These are phyloP conservation scores for Microtus oregoni DNA, from an alignment of 2,113 vertebrate genomes.

Conservation along the genomic window DNA sequence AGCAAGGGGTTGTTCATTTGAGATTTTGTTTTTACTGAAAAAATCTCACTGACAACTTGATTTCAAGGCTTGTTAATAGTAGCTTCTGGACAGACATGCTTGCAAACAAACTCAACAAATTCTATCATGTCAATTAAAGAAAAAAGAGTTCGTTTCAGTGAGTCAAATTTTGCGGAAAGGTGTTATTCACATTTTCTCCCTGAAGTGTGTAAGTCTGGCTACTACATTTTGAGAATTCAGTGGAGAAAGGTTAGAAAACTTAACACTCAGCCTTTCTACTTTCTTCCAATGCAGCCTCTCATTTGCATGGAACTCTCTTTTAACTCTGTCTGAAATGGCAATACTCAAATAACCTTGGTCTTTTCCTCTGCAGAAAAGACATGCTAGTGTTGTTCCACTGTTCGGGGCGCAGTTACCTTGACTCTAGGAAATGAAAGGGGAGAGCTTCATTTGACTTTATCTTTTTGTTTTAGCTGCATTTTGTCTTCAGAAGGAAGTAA, in stretches of 20 bases:
- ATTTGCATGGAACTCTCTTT: neutral
- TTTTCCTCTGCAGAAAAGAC: slow-evolving; percentile 29
- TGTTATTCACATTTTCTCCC: neutral
- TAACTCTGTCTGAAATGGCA: neutral
- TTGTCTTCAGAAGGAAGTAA: neutral
- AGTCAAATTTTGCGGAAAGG: slow-evolving; percentile 22
- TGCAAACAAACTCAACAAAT: slow-evolving; percentile 33
- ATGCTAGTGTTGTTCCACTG: neutral
- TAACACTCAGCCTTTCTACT: neutral
- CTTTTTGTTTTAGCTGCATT: neutral
- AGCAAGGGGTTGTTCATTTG: neutral
- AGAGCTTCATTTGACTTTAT: slow-evolving; percentile 23
- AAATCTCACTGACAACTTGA: neutral
- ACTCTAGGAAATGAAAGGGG: neutral
- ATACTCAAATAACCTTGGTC: neutral
- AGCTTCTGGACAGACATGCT: neutral
- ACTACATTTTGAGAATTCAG: slow-evolving; percentile 5
- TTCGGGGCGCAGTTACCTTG: neutral
- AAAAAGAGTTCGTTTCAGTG: neutral
- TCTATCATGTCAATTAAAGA: neutral
- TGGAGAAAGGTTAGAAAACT: neutral
- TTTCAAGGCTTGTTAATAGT: slow-evolving; percentile 7
- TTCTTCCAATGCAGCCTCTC: neutral
- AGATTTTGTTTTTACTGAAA: neutral
- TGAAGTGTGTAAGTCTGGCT: neutral